Base-by-base conservation (phyloP, 2,113 vertebrate species). In the Neotoma lepida region DNA sequence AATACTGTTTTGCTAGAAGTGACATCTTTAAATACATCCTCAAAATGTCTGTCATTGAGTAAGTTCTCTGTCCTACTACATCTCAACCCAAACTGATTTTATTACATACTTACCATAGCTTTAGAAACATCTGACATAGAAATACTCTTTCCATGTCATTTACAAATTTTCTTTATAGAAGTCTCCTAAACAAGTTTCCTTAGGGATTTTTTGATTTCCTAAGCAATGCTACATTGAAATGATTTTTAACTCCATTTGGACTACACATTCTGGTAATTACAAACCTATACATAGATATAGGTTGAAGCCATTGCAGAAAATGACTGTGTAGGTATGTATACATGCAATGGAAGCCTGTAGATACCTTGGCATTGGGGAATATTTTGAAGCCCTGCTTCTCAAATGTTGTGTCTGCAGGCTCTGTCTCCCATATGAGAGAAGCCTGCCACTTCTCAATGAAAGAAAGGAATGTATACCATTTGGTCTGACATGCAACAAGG, bases 1-100 rank as follows among this genome's bases (percentile, higher is more conserved):
- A 94, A 92, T 26, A 66, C 3, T 93, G 54, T 93, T 76, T 89
- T 28, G 58, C 13, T 64, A 70, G 33, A 93, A 92, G 41, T 64
- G 39, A 70, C 63, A 64, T 56, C 68, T 26, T 4, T 77, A 90
- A 86, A 76, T 71, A 73, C 4, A 77, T 1, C 8, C n/a, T 49
- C 35, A 1, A 66, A 20, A 66, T 78, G 86, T 44, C 26, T 46
- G 18, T 18, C 28, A 70, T 10, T 44, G 49, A 30, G 14, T 80
- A 71, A 74, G 28, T 80, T 76, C 54, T 24, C 58, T 82, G 63
- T 12, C 49, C 18, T 81, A 77, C 9, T 44, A 81, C 54, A 9
- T 22, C 73, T 90, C 20, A 89, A 49, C 1, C 33, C 88, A 46
- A 74, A 14, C 0, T 68, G 12, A 91, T 84, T 81, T 80, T 15